Conservation (phyloP, 2,113 vertebrate species). For the Coptodon bakossiorum region DNA sequence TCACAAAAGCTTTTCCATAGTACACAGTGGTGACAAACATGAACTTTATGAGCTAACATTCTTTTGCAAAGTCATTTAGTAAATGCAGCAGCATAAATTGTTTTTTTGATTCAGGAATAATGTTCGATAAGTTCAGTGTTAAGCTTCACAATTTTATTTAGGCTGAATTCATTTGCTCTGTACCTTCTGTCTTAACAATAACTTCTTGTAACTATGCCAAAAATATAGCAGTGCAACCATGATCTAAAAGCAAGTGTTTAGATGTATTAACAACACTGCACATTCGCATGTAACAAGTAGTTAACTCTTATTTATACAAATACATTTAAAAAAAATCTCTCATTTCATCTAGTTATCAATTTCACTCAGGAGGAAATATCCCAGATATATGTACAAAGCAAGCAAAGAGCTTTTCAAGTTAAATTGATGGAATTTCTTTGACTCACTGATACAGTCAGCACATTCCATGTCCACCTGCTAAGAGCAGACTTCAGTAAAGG, state of each 20-base stretch:
- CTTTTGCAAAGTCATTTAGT: neutral
- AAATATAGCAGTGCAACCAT: neutral
- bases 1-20: neutral
- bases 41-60: neutral
- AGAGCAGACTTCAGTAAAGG: neutral
- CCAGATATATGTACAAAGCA: neutral
- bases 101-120: neutral
- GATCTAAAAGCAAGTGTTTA: neutral
- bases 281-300: neutral
- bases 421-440: neutral
- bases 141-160: neutral
- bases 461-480: neutral
- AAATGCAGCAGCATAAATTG: neutral
- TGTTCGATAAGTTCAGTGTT: neutral
- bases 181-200: neutral
- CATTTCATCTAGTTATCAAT: neutral
- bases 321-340: neutral
- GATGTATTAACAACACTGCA: neutral
- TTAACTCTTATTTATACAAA: neutral
- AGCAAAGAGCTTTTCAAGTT: neutral
- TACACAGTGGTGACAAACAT: neutral
- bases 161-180: neutral
- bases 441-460: neutral
- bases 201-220: neutral
- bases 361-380: neutral